These are phyloP conservation scores for Tetragonisca angustula DNA, from an alignment of 2,888 invertebrate species.

Conservation along the genomic window DNA sequence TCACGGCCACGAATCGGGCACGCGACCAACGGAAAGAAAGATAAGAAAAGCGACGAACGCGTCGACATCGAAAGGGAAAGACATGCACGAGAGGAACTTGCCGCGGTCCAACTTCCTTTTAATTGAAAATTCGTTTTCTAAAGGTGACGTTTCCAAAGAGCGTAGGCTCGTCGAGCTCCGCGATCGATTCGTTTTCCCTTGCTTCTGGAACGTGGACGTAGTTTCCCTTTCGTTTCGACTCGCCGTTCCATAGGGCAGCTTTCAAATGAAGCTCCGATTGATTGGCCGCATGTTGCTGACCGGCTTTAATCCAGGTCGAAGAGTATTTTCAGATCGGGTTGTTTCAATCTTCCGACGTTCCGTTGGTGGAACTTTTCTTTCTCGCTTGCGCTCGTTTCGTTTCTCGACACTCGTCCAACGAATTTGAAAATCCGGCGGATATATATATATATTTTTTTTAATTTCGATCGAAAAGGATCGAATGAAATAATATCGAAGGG, in stretches of 20 bases:
- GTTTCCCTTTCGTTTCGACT: not conserved
- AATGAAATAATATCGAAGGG: not conserved
- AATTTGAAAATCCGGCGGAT: too few species aligned
- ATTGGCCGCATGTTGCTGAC: not conserved
- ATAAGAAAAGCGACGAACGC: not conserved
- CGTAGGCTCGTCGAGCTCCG: not conserved
- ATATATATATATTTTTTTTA: not conserved
- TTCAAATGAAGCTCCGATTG: not conserved
- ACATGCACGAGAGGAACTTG: slow-evolving; percentile 12
- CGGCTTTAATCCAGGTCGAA: not conserved
- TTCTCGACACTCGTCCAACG: not conserved
- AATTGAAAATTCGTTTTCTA: slow-evolving; percentile 4
- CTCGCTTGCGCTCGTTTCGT: too few species aligned
- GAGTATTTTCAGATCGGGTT: not conserved
- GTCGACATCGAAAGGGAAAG: not conserved
- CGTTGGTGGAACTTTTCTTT: too few species aligned
- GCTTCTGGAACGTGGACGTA: not conserved
- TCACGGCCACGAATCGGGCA: slow-evolving; percentile 17
- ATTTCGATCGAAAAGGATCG: not conserved
- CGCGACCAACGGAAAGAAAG: slow-evolving; percentile 1
- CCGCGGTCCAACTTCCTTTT: slow-evolving; percentile 11
- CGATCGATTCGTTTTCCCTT: not conserved
- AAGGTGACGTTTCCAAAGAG: not conserved
- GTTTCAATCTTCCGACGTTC: not conserved
- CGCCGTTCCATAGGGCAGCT: not conserved